Conservation (phyloP, 2,113 vertebrate species). For the Diglossa brunneiventris region DNA sequence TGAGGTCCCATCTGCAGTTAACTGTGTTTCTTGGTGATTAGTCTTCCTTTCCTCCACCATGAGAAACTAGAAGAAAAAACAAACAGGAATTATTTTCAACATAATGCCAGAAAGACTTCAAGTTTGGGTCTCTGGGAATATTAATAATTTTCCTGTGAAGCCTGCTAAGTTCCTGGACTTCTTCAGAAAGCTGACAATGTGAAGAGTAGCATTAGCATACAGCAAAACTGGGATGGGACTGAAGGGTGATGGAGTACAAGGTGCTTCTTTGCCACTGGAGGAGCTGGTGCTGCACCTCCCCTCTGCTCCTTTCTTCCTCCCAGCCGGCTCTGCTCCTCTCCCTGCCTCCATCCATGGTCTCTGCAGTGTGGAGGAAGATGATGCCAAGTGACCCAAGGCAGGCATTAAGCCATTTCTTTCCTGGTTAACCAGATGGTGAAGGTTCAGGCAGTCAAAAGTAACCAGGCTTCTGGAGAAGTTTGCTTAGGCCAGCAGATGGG, state of each 20-base stretch:
- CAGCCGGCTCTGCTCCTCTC: accelerated
- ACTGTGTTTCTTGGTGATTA: not conserved
- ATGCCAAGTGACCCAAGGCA: not conserved
- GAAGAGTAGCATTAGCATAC: accelerated
- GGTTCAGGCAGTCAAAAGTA: not conserved
- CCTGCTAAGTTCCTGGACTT: not conserved
- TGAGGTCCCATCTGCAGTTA: not conserved
- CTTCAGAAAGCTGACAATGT: not conserved
- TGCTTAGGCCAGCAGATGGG: not conserved
- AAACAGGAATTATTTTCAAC: not conserved
- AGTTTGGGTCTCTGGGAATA: not conserved
- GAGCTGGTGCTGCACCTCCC: not conserved
- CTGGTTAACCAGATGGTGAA: not conserved
- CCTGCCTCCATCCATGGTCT: not conserved
- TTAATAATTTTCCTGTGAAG: not conserved
- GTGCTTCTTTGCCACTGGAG: not conserved
- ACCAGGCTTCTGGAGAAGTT: not conserved
- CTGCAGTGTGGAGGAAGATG: not conserved
- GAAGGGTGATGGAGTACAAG: not conserved
- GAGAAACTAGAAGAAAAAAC: not conserved
- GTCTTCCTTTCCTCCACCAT: not conserved
- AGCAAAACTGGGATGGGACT: not conserved
- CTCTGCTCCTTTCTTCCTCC: not conserved
- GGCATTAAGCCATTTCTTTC: not conserved
- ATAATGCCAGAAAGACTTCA: not conserved